Evolutionary conservation across 2,113 vertebrate genomes (phyloP).

Genomic region (Nanger granti): DNA sequence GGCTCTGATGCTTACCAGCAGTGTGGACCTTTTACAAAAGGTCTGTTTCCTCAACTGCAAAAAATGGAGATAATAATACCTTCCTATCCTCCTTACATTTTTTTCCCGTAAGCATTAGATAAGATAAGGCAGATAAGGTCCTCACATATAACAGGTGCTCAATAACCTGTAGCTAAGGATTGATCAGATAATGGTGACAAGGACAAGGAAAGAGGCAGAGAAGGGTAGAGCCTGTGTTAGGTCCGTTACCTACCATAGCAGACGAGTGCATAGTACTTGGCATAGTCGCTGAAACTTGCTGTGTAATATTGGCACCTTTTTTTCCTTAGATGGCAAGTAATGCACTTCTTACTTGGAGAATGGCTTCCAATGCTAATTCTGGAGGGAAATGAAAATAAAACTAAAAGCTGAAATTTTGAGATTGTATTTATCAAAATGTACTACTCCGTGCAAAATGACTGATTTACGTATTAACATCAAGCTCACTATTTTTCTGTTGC

Average conservation of each 20-base stretch:
- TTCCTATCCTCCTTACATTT: background rate
- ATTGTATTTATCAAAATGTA: conserved; percentile 68
- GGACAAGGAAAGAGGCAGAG: background rate
- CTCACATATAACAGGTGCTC: background rate
- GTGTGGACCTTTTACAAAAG: background rate
- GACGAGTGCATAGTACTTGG: conserved; percentile 81
- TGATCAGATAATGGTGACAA: background rate
- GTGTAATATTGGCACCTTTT: conserved; percentile 84
- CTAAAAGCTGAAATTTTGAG: conserved; percentile 60
- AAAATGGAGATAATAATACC: background rate
- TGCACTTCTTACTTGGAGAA: conserved; percentile 78
- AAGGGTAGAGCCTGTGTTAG: background rate
- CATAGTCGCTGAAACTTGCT: conserved; percentile 81
- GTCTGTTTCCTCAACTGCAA: background rate
- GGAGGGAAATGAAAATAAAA: conserved; percentile 72
- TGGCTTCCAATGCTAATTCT: conserved; percentile 80
- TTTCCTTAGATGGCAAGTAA: conserved; percentile 84
- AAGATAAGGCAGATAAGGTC: background rate
- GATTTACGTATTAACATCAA: conserved; percentile 70
- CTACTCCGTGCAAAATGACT: conserved; percentile 63
- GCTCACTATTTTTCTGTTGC: conserved; percentile 65
- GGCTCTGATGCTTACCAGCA: background rate
- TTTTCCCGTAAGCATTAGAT: background rate
- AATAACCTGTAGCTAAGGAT: background rate
- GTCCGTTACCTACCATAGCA: conserved; percentile 81